Percentiles rank a stretch among this genome's conserved stretches.
Evolutionary conservation across 2,113 vertebrate genomes (phyloP).

Genomic region (Ibidorhyncha struthersii): DNA sequence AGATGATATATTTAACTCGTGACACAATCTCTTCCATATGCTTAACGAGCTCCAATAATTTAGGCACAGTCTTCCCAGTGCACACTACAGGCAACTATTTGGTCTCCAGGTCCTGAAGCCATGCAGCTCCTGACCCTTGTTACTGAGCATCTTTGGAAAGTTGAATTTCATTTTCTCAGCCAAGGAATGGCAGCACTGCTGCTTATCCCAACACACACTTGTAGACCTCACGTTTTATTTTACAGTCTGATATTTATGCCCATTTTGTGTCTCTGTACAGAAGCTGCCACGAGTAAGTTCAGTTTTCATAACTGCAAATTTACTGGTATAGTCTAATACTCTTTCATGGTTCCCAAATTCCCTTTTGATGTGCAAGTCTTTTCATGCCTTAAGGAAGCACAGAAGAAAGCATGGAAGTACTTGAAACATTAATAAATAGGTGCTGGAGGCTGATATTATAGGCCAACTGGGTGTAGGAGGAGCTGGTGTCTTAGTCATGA

Average conservation of each 20-base stretch:
- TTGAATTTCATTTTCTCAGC: not conserved
- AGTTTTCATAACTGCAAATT: slow-evolving; percentile 11
- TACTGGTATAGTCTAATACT: not conserved
- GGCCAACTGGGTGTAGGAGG: not conserved
- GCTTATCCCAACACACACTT: not conserved
- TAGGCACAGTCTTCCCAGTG: not conserved
- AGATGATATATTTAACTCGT: not conserved
- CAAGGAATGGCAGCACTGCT: not conserved
- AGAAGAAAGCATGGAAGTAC: not conserved
- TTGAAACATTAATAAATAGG: slow-evolving; percentile 4
- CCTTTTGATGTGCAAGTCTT: slow-evolving; percentile 38
- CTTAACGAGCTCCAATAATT: not conserved
- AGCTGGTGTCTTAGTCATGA: not conserved
- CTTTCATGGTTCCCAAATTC: slow-evolving; percentile 12
- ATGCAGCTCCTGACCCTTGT: not conserved
- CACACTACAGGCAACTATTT: not conserved
- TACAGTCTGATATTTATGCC: not conserved
- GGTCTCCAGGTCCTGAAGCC: not conserved
- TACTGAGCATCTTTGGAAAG: not conserved
- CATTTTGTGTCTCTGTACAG: not conserved
- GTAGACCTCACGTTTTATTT: not conserved
- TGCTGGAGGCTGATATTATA: not conserved
- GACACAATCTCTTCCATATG: not conserved
- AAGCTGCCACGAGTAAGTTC: not conserved
- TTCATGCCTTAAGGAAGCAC: slow-evolving; percentile 9